Conservation (phyloP, 2,888 invertebrate species). For the Trimorus sp. region DNA sequence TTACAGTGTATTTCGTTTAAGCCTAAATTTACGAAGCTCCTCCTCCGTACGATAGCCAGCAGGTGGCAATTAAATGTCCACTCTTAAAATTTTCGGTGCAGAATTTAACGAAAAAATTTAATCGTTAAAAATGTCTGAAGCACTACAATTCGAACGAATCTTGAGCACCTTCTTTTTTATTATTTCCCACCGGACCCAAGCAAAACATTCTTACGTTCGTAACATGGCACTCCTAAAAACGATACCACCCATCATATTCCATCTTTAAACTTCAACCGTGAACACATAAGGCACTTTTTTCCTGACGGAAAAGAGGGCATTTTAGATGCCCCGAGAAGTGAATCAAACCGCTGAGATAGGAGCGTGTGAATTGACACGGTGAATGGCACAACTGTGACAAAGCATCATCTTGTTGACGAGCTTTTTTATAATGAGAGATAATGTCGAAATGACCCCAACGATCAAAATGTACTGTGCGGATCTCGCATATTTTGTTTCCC, state of each 20-base stretch:
- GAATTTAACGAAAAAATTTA: too few species aligned
- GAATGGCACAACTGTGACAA: constrained; percentile 37
- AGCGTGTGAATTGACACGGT: constrained; percentile 34
- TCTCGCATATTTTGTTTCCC: constrained; percentile 9
- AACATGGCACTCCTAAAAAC: constrained; percentile 8
- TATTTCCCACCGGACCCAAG: neutral
- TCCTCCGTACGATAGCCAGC: too few species aligned
- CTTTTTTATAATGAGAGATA: constrained; percentile 42
- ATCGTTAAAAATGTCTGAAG: too few species aligned
- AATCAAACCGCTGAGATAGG: constrained; percentile 29
- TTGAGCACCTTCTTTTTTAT: neutral
- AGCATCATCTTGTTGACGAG: constrained; percentile 24
- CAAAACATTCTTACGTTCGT: constrained; percentile 10
- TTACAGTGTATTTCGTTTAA: too few species aligned
- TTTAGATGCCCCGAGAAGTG: constrained; percentile 61
- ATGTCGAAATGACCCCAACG: constrained; percentile 18
- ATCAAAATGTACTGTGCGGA: constrained; percentile 19
- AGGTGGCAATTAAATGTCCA: too few species aligned
- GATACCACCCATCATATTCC: constrained; percentile 14
- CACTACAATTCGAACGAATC: constrained; percentile 1
- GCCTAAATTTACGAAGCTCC: too few species aligned
- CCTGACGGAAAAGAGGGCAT: constrained; percentile 58
- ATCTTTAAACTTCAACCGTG: constrained; percentile 25
- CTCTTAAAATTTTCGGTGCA: neutral
- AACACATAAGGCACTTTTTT: constrained; percentile 33